These are phyloP conservation scores for Hydrozoanthus gracilis DNA, from an alignment of 92 coral and sea anemone species.

Conservation along the genomic window DNA sequence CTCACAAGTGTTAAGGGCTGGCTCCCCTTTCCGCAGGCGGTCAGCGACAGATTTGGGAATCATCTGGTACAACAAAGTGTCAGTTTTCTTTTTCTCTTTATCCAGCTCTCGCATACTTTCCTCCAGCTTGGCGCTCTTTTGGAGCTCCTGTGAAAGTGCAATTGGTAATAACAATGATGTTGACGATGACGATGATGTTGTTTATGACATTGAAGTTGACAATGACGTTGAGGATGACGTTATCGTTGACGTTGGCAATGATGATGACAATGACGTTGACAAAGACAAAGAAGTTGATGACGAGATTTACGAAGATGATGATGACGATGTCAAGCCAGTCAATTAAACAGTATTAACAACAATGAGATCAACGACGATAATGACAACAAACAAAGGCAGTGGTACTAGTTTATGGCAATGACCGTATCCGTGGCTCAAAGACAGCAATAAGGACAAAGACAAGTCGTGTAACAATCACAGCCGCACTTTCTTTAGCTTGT, in stretches of 20 bases:
- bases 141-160: constrained; percentile 65
- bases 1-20: constrained; percentile 91
- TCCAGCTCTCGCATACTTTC: constrained; percentile 90
- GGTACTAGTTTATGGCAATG: too few relatives aligned
- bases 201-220: background rate
- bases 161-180: background rate
- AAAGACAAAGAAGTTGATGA: background rate
- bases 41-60: constrained; percentile 89
- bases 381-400: too few relatives aligned
- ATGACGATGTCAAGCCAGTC: background rate
- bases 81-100: constrained; percentile 81
- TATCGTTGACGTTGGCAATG: background rate
- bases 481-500: too few relatives aligned
- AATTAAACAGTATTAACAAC: too few relatives aligned
- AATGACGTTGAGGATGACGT: background rate
- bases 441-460: too few relatives aligned
- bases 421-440: too few relatives aligned
- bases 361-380: too few relatives aligned
- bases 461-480: too few relatives aligned
- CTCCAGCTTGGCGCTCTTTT: constrained; percentile 88
- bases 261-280: background rate
- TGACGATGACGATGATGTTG: background rate
- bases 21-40: constrained; percentile 86
- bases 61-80: constrained; percentile 87
- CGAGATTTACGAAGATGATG: background rate